These are phyloP conservation scores for Notothenia rossii DNA, from an alignment of 2,113 vertebrate genomes.

Conservation along the genomic window DNA sequence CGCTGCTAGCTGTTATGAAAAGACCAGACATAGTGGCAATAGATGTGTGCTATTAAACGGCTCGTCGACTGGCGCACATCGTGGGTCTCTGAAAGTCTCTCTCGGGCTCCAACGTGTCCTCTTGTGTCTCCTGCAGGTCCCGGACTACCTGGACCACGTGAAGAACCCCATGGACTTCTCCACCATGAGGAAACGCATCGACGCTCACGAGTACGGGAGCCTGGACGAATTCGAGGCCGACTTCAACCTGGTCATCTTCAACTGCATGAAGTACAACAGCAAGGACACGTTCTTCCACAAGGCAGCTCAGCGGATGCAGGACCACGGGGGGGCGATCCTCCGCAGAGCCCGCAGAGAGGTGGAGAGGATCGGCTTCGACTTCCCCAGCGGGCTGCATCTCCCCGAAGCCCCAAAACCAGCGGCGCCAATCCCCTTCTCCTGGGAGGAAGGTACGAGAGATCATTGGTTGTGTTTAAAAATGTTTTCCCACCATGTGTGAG, in stretches of 20 bases:
- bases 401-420: conserved; percentile 88
- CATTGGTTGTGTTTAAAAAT: too few species aligned
- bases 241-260: conserved; percentile 94
- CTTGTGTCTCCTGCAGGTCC: conserved; percentile 84
- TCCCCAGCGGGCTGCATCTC: conserved; percentile 91
- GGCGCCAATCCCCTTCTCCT: conserved; percentile 88
- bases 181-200: conserved; percentile 92
- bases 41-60: too few species aligned
- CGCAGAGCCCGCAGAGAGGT: conserved; percentile 91
- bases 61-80: not conserved
- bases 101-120: not conserved
- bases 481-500: too few species aligned
- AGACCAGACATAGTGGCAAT: too few species aligned
- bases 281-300: conserved; percentile 97
- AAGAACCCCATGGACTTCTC: conserved; percentile 97
- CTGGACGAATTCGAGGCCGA: conserved; percentile 94
- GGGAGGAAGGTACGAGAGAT: conserved; percentile 92
- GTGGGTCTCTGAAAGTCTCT: not conserved
- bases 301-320: conserved; percentile 91
- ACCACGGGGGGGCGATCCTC: conserved; percentile 93
- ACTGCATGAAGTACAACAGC: conserved; percentile 98
- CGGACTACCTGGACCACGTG: conserved; percentile 97
- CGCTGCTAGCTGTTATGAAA: too few species aligned
- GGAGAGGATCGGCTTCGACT: conserved; percentile 91
- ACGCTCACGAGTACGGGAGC: conserved; percentile 89